phyloP scores from a whole-genome alignment of 2,888 invertebrate species.

The Horisme vitalbata region DNA sequence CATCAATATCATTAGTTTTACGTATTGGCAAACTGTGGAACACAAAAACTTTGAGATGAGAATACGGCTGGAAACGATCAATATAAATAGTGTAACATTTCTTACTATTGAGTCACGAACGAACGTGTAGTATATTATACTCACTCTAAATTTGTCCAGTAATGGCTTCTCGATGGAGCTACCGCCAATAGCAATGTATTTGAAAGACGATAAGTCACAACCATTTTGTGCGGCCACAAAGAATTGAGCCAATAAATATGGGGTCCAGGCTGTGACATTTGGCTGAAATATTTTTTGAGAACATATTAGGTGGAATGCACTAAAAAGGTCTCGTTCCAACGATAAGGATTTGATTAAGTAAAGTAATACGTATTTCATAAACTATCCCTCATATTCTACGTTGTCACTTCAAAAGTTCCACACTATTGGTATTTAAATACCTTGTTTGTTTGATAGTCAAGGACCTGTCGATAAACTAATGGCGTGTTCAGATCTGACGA shows the following conservation, averaged over 20 bases:
- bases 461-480: too few relatives aligned
- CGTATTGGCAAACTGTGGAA: too few relatives aligned
- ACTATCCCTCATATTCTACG: too few relatives aligned
- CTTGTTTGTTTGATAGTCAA: too few relatives aligned
- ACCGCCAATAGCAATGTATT: constrained; percentile 54
- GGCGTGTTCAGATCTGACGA: too few relatives aligned
- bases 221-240: constrained; percentile 49
- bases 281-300: constrained; percentile 57
- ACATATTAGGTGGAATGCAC: constrained; percentile 15
- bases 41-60: neutral
- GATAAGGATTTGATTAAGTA: too few relatives aligned
- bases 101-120: constrained; percentile 25
- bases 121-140: constrained; percentile 37
- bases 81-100: constrained; percentile 16
- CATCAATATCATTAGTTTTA: too few relatives aligned
- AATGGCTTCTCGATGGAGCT: constrained; percentile 51
- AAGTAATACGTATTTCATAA: too few relatives aligned
- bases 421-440: too few relatives aligned
- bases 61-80: neutral
- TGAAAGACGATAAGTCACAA: constrained; percentile 60
- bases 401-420: too few relatives aligned
- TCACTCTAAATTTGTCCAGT: constrained; percentile 53
- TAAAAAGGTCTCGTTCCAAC: constrained; percentile 3
- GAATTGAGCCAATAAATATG: constrained; percentile 56
- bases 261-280: constrained; percentile 52